Conservation (phyloP, 2,888 invertebrate species). For the Dasypolia templi region DNA sequence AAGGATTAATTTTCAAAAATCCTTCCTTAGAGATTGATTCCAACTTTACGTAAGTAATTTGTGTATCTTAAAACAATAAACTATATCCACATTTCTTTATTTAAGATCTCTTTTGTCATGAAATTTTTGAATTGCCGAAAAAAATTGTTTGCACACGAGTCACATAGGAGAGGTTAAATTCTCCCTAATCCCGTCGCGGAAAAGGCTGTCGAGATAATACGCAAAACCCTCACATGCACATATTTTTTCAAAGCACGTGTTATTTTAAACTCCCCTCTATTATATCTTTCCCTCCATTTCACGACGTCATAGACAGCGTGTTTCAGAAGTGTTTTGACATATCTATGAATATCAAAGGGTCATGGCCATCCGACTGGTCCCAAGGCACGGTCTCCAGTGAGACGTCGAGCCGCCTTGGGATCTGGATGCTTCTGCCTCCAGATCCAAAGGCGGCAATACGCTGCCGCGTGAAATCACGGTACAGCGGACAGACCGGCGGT, state of each 20-base stretch:
- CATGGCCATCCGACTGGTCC: no score
- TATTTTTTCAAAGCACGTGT: slow-evolving; percentile 10
- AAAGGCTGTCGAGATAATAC: slow-evolving; percentile 11
- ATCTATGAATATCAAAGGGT: no score
- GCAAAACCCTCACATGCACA: no score
- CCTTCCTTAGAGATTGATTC: not conserved
- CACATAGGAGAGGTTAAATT: not conserved
- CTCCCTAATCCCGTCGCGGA: slow-evolving; percentile 15
- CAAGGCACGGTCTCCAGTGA: no score
- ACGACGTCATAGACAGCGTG: not conserved
- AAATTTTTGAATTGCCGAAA: not conserved
- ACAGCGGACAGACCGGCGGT: no score
- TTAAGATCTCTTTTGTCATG: not conserved
- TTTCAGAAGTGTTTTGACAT: no score
- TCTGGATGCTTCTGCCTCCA: no score
- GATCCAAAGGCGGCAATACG: no score
- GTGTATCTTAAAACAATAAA: not conserved
- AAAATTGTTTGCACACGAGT: not conserved
- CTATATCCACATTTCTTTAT: not conserved
- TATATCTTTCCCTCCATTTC: slow-evolving; percentile 46
- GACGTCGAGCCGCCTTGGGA: no score
- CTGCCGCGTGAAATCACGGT: no score
- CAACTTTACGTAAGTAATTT: not conserved
- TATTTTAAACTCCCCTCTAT: slow-evolving; percentile 23
- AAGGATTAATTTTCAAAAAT: not conserved